Evolutionary conservation across 2,797 vertebrate genomes (phyloP).

Genomic region (Phataginus tricuspis): DNA sequence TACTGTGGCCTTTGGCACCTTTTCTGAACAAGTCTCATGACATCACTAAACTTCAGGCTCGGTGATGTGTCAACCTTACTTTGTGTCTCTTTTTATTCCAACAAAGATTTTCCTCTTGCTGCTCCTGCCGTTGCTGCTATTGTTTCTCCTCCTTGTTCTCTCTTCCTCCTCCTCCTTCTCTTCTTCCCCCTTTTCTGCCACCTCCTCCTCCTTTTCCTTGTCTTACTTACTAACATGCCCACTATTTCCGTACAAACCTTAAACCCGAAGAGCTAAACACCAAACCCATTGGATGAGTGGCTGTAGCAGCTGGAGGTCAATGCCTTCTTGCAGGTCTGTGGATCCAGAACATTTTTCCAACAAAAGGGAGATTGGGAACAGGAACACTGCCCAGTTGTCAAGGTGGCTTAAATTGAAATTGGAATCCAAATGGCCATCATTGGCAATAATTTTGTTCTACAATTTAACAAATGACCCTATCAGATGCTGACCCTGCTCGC

Average conservation of each 20-base stretch:
- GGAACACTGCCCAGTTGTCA: accelerated
- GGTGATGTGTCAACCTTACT: not conserved
- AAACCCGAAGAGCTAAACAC: not conserved
- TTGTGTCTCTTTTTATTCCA: constrained; percentile 6
- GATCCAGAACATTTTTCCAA: not conserved
- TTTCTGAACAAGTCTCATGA: constrained; percentile 45
- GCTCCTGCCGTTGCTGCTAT: not conserved
- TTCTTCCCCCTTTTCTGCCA: not conserved
- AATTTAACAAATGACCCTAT: not conserved
- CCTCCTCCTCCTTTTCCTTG: not conserved
- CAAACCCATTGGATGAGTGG: not conserved
- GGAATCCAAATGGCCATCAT: not conserved
- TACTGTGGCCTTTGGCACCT: constrained; percentile 54
- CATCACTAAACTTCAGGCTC: constrained; percentile 37
- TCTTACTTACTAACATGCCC: not conserved
- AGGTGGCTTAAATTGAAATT: not conserved
- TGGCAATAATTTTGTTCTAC: not conserved
- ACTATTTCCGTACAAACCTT: not conserved
- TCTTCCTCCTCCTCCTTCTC: too few species aligned
- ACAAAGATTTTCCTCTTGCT: not conserved
- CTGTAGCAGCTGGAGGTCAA: not conserved
- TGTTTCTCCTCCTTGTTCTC: not conserved
- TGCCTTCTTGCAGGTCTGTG: not conserved
- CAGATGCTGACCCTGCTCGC: not conserved
- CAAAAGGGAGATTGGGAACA: not conserved